Conservation (phyloP, 2,888 invertebrate genomes). For the Megaustenia siamemsis region DNA sequence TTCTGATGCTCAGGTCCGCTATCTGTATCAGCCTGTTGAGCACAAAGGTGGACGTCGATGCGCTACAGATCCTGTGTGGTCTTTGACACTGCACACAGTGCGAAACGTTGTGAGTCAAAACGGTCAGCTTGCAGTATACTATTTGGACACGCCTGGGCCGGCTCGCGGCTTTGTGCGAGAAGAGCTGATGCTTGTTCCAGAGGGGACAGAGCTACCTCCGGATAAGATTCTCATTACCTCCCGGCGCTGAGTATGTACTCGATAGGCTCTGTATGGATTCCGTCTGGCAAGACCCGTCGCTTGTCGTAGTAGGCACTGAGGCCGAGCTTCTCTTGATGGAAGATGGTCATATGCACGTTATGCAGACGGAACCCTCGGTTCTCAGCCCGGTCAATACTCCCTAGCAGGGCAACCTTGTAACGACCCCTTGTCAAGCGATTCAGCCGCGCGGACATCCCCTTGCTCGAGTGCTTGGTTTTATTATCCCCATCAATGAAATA, state of each 20-base stretch:
- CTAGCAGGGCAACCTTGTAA: not conserved
- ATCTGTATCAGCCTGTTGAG: not conserved
- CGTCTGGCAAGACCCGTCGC: not conserved
- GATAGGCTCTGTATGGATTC: not conserved
- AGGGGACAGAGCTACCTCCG: not conserved
- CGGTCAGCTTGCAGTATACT: not conserved
- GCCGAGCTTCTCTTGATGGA: not conserved
- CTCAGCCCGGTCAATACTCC: not conserved
- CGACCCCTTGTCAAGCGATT: not conserved
- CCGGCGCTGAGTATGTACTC: not conserved
- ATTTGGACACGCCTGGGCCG: not conserved
- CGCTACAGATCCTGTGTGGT: not conserved
- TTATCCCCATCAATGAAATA: not conserved
- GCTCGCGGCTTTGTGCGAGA: not conserved
- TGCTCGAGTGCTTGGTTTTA: not conserved
- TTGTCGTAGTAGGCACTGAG: not conserved
- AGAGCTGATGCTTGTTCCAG: not conserved
- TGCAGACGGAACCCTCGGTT: not conserved
- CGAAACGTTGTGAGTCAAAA: not conserved
- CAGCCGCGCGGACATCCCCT: not conserved
- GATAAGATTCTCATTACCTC: not conserved
- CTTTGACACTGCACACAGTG: not conserved
- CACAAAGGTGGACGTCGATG: not conserved
- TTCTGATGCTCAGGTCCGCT: not conserved
- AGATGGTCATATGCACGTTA: not conserved